Conservation (phyloP, 2,797 vertebrate genomes). For the Potorous gilbertii region DNA sequence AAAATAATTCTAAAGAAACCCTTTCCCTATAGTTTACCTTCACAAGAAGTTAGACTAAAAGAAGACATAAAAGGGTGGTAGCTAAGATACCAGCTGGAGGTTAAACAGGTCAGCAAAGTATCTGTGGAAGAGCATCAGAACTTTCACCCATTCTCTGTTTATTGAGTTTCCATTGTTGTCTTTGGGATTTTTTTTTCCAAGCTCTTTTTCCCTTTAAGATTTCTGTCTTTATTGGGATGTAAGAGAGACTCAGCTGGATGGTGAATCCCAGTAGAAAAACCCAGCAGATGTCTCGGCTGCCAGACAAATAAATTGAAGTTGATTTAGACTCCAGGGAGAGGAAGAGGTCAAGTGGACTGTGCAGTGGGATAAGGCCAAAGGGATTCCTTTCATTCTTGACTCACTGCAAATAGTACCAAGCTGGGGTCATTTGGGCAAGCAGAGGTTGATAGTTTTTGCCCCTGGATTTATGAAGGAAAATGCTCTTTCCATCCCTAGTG, state of each 20-base stretch:
- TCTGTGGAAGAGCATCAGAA: not conserved
- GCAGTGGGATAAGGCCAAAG: not conserved
- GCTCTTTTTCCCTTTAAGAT: conserved; percentile 15
- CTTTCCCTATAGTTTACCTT: not conserved
- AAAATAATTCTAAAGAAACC: not conserved
- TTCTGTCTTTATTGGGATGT: conserved; percentile 14
- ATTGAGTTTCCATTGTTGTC: not conserved
- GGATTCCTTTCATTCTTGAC: conserved; percentile 22
- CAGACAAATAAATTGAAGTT: not conserved
- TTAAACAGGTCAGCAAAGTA: not conserved
- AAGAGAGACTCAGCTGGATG: not conserved
- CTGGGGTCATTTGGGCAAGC: conserved; percentile 19
- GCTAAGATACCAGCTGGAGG: not conserved
- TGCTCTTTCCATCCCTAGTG: not conserved
- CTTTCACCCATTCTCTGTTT: not conserved
- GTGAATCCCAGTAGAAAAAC: conserved; percentile 53
- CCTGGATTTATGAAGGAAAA: conserved; percentile 47
- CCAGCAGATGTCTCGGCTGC: conserved; percentile 24
- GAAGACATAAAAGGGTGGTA: not conserved
- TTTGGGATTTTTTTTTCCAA: not conserved
- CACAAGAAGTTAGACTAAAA: not conserved
- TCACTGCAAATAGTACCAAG: conserved; percentile 38
- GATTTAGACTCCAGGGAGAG: not conserved
- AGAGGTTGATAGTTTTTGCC: not conserved
- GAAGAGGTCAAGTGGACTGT: conserved; percentile 28